Evolutionary conservation across 2,888 invertebrate species (phyloP).

Genomic region (Apamea anceps): DNA sequence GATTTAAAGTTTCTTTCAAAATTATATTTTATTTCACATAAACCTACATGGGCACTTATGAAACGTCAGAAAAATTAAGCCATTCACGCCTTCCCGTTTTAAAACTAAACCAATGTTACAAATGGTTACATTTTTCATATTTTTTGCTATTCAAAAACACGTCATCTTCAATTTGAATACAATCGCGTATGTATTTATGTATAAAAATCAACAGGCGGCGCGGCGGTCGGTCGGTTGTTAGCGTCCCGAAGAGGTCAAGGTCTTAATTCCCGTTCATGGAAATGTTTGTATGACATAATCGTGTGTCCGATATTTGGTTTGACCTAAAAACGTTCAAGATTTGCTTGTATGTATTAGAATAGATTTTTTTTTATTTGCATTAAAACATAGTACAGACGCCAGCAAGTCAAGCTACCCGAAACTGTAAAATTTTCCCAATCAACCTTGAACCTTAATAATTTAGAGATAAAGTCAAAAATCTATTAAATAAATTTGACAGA

Average conservation of each 20-base stretch:
- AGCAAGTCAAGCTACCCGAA: too few relatives aligned
- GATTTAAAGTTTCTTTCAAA: too few relatives aligned
- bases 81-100: not conserved
- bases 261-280: slow-evolving; percentile 15
- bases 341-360: not conserved
- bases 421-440: too few relatives aligned
- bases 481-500: too few relatives aligned
- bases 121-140: not conserved
- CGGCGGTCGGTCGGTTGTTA: not conserved
- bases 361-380: too few relatives aligned
- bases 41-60: too few relatives aligned
- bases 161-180: slow-evolving; percentile 26
- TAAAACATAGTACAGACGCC: too few relatives aligned
- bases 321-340: slow-evolving; percentile 6
- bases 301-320: not conserved
- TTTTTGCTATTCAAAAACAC: slow-evolving; percentile 3
- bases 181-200: slow-evolving; percentile 18
- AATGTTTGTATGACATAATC: slow-evolving; percentile 39
- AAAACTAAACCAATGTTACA: not conserved
- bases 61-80: too few relatives aligned
- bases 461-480: too few relatives aligned
- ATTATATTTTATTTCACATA: too few relatives aligned
- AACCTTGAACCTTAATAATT: too few relatives aligned
- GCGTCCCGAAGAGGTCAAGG: slow-evolving; percentile 41
- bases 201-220: not conserved